Evolutionary conservation across 2,113 vertebrate genomes (phyloP).

Genomic region (Myotis lucifugus): DNA sequence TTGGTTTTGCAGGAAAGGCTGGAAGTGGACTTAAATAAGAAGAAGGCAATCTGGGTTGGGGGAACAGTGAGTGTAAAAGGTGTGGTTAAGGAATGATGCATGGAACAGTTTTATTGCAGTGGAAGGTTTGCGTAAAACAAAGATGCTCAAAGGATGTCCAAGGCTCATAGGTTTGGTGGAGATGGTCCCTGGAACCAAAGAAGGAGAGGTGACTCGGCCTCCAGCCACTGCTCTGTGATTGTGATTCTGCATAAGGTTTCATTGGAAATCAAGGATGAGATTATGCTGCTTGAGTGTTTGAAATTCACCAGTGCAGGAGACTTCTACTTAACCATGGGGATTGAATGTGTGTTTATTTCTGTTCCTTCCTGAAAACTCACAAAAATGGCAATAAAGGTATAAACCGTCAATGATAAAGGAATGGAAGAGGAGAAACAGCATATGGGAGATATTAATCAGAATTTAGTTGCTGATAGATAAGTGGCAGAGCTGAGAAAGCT

Average conservation of each 20-base stretch:
- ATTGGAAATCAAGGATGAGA: not conserved
- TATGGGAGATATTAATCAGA: not conserved
- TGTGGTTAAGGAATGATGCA: not conserved
- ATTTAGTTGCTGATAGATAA: constrained; percentile 1
- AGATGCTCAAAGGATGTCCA: not conserved
- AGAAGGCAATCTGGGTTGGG: not conserved
- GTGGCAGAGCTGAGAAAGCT: constrained; percentile 13
- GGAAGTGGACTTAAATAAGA: not conserved
- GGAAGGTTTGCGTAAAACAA: not conserved
- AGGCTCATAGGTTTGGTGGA: not conserved
- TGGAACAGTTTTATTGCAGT: not conserved
- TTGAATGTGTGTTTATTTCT: constrained; percentile 39
- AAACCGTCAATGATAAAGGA: not conserved
- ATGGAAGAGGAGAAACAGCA: not conserved
- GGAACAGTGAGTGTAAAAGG: not conserved
- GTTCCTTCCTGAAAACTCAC: constrained; percentile 19
- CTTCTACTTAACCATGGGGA: not conserved
- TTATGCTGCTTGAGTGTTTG: not conserved
- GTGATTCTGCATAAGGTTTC: not conserved
- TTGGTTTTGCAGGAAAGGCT: not conserved
- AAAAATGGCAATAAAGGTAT: not conserved
- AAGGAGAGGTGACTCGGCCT: not conserved
- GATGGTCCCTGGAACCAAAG: not conserved
- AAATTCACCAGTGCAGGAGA: constrained; percentile 1
- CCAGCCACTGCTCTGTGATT: not conserved